These are phyloP conservation scores for Glossophaga mutica DNA, from an alignment of 2,797 vertebrate genomes.

Conservation along the genomic window DNA sequence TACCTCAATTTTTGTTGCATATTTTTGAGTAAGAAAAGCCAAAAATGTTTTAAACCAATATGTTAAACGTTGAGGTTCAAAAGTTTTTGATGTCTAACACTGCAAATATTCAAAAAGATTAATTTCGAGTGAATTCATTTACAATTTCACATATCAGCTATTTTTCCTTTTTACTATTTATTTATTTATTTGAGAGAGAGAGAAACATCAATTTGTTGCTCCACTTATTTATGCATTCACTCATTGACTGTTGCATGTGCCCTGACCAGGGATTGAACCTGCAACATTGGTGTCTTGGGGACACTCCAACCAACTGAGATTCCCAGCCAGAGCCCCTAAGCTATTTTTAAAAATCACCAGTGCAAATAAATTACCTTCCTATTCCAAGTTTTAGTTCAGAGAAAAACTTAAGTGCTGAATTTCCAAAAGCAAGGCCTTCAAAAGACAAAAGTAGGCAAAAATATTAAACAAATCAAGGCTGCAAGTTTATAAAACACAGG, in stretches of 20 bases:
- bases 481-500: neutral
- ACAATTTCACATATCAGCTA: neutral
- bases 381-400: neutral
- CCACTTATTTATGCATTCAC: neutral
- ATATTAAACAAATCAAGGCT: neutral
- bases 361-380: neutral
- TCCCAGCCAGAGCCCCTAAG: neutral
- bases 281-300: neutral
- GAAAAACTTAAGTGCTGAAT: neutral
- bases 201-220: neutral
- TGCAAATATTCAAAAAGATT: neutral
- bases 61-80: neutral
- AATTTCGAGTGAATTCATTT: neutral
- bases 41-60: constrained; percentile 24
- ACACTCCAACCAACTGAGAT: neutral
- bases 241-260: neutral
- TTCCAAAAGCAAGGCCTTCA: neutral
- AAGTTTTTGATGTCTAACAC: neutral
- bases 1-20: neutral
- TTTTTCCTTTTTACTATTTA: neutral
- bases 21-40: neutral
- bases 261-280: neutral
- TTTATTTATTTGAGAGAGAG: neutral
- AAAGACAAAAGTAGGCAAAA: neutral
- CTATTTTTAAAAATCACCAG: neutral